These are phyloP conservation scores for Sebastiscus tertius DNA, from an alignment of 2,797 vertebrate species.

Conservation along the genomic window DNA sequence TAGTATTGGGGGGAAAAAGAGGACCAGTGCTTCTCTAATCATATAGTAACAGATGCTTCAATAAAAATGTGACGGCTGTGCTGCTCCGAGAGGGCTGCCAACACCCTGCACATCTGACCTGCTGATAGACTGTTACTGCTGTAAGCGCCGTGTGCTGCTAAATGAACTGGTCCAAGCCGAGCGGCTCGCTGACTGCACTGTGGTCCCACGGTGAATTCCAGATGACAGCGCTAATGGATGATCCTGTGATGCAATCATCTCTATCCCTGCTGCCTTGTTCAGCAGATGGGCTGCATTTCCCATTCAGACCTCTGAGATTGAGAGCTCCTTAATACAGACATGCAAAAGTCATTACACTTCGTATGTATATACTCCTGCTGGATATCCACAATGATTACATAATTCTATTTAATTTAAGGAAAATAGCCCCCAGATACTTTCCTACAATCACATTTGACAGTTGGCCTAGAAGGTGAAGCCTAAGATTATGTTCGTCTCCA, in stretches of 20 bases:
- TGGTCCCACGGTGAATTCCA: conserved; percentile 58
- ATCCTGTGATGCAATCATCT: conserved; percentile 74
- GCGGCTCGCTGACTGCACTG: conserved; percentile 36
- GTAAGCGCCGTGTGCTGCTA: conserved; percentile 14
- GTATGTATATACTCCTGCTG: conserved; percentile 51
- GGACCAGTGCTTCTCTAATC: neutral
- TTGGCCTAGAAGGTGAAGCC: conserved; percentile 49
- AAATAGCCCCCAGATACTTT: conserved; percentile 60
- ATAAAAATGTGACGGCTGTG: conserved; percentile 9
- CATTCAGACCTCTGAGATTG: conserved; percentile 53
- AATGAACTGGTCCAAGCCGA: conserved; percentile 40
- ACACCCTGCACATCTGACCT: conserved; percentile 40
- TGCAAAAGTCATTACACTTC: conserved; percentile 70
- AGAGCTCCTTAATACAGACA: conserved; percentile 61
- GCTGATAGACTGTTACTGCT: conserved; percentile 38
- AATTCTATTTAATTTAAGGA: conserved; percentile 65
- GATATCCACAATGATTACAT: conserved; percentile 68
- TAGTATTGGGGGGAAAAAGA: neutral
- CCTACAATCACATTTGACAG: conserved; percentile 69
- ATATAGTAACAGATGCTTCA: conserved; percentile 22
- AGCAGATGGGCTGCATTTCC: conserved; percentile 66
- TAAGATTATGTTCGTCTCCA: conserved; percentile 39
- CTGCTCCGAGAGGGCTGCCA: conserved; percentile 19
- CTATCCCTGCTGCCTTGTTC: conserved; percentile 58
- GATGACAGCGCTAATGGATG: conserved; percentile 73